Evolutionary conservation across 2,797 vertebrate genomes (phyloP).

Genomic region (Phalanger gymnotis): DNA sequence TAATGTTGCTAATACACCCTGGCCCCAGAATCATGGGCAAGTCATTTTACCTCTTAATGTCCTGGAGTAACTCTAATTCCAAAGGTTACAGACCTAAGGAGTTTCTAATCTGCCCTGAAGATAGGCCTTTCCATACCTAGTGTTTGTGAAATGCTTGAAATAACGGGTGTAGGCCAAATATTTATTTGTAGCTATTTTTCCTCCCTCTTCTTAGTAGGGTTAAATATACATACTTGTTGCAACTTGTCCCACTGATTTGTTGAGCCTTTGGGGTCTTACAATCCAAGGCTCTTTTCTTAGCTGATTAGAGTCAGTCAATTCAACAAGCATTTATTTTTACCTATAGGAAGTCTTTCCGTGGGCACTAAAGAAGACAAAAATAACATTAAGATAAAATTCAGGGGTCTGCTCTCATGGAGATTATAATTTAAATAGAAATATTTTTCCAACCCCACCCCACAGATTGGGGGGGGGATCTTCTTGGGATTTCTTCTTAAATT

Average conservation of each 20-base stretch:
- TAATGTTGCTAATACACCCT: background rate
- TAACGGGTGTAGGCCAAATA: background rate
- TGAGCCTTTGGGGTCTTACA: background rate
- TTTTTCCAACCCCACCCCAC: background rate
- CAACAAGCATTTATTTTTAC: background rate
- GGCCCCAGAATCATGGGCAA: background rate
- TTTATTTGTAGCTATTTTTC: background rate
- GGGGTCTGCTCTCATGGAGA: background rate
- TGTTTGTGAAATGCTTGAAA: background rate
- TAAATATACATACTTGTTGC: background rate
- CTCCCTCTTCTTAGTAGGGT: background rate
- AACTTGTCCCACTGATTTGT: background rate
- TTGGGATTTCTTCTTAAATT: background rate
- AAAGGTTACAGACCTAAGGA: background rate
- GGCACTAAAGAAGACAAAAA: background rate
- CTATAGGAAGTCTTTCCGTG: background rate
- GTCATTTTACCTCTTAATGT: background rate
- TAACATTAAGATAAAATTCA: background rate
- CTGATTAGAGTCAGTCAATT: background rate
- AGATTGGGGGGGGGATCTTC: background rate
- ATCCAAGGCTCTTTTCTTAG: background rate
- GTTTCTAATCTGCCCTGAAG: background rate
- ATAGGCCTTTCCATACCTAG: background rate
- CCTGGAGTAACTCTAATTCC: background rate
- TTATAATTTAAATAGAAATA: background rate